Evolutionary conservation across 1,140 invertebrate genomes (phyloP), one percentile per base, ranked within the genome.

Genomic region (Lepidurus couesii): DNA sequence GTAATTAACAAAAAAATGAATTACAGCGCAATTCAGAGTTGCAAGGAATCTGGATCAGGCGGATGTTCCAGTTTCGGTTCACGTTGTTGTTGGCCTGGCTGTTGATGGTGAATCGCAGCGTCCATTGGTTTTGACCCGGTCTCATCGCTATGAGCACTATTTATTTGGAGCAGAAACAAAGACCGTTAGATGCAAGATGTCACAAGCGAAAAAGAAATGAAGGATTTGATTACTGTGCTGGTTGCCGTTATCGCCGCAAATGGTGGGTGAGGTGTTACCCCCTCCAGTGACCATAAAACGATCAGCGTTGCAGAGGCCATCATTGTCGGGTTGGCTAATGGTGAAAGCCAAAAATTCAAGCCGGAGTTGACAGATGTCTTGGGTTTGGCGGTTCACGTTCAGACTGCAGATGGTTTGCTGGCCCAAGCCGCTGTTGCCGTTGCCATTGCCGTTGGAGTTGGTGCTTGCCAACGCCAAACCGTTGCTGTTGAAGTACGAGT

Each of bases 221-320:
- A 42, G 34, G 42, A 76, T 9, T 77, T 43, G 76, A 81, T 84
- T 84, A 89, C 89, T 85, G 83, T 94, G 93, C 83, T 94, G 92
- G 10, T 92, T 92, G 1, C 88, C 88, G 85, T 94, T 93, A 82
- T 92, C 90, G 11, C 93, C 93, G 84, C 93, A 95, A 77, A 95
- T 88, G 34, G 85, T 84, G 0, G 92, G 91, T 1, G 92, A 88
- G 0, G 89, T 89, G 65, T 90, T 87, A 9, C 86, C 85, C 1
- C 89, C 90, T 5, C 92, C 92, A 0, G 89, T 89, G 21, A 94
- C 87, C 7, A 88, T 88, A 73, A 95, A 84, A 7, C 89, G 88
- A 83, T 95, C 93, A 0, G 87, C 89, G 5, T 86, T 84, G 83
- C 93, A 95, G 44, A 86, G 86, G 1, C 93, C 93, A 82, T 90